Percentiles rank a stretch among this genome's conserved stretches.
Conservation (phyloP, 2,888 invertebrate species). For the Aphidoletes aphidimyza region DNA sequence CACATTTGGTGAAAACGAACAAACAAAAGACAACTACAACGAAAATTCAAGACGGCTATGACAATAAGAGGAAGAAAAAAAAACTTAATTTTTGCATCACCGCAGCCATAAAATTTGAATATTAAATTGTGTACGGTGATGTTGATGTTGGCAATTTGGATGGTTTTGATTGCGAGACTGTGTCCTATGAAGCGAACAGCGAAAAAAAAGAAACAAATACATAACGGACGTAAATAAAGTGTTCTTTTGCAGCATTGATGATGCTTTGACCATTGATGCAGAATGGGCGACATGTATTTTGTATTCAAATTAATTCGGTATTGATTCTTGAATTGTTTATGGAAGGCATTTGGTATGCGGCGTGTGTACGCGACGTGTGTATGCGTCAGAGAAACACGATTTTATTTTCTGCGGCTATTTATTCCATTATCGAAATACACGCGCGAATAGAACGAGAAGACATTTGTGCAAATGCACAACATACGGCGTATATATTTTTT, state of each 20-base stretch:
- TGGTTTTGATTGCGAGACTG: neutral
- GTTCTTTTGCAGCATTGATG: neutral
- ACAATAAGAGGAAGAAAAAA: conserved; percentile 45
- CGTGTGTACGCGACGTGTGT: no score
- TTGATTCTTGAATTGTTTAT: conserved; percentile 20
- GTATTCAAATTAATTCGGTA: conserved; percentile 43
- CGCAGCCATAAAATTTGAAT: conserved; percentile 1
- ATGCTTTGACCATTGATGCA: conserved; percentile 27
- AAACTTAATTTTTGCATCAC: conserved; percentile 32
- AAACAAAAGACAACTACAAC: no score
- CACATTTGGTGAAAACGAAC: no score
- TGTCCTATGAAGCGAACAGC: neutral
- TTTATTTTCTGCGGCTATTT: no score
- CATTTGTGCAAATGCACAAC: neutral
- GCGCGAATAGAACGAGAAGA: neutral
- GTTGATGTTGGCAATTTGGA: neutral
- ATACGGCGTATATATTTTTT: neutral
- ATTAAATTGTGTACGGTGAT: neutral
- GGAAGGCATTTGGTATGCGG: neutral
- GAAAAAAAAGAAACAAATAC: no score
- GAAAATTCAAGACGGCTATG: neutral
- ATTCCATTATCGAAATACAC: no score
- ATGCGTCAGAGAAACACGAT: neutral
- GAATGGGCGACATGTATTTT: conserved; percentile 33
- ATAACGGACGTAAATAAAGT: neutral